Evolutionary conservation across 2,888 invertebrate species (phyloP).

Genomic region (Synergus umbraculus): DNA sequence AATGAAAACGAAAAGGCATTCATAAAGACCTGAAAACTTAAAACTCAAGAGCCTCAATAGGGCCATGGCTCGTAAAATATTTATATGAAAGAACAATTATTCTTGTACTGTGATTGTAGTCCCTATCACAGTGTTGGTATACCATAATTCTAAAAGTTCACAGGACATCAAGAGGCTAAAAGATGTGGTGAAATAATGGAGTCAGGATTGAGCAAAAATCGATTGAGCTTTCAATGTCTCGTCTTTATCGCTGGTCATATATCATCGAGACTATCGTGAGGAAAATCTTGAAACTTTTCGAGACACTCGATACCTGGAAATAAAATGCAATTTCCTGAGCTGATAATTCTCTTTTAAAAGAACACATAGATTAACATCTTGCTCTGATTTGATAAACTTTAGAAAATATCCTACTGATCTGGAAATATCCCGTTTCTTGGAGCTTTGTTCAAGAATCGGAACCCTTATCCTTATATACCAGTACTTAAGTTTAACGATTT

Average conservation of each 20-base stretch:
- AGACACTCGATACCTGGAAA: slow-evolving; percentile 59
- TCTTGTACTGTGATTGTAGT: slow-evolving; percentile 6
- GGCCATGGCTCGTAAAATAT: slow-evolving; percentile 23
- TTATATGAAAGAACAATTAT: slow-evolving; percentile 34
- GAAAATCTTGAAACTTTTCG: slow-evolving; percentile 70
- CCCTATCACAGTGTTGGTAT: neutral
- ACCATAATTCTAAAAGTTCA: neutral
- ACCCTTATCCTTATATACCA: no score
- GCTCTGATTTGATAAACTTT: no score
- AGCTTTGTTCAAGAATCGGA: no score
- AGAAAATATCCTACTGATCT: no score
- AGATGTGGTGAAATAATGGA: slow-evolving; percentile 1
- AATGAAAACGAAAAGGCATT: slow-evolving; percentile 51
- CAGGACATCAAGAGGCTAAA: neutral
- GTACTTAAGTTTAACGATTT: no score
- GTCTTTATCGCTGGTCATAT: slow-evolving; percentile 74
- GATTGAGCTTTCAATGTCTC: slow-evolving; percentile 72
- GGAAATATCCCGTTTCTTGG: no score
- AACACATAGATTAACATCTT: no score
- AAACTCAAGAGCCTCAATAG: slow-evolving; percentile 39
- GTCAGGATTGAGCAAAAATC: slow-evolving; percentile 47
- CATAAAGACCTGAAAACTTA: slow-evolving; percentile 41
- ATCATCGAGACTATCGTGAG: slow-evolving; percentile 73
- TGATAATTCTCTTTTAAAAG: slow-evolving; percentile 43
- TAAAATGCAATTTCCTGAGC: slow-evolving; percentile 70